These are phyloP conservation scores for Tichodroma muraria DNA, from an alignment of 2,113 vertebrate genomes.

Conservation along the genomic window DNA sequence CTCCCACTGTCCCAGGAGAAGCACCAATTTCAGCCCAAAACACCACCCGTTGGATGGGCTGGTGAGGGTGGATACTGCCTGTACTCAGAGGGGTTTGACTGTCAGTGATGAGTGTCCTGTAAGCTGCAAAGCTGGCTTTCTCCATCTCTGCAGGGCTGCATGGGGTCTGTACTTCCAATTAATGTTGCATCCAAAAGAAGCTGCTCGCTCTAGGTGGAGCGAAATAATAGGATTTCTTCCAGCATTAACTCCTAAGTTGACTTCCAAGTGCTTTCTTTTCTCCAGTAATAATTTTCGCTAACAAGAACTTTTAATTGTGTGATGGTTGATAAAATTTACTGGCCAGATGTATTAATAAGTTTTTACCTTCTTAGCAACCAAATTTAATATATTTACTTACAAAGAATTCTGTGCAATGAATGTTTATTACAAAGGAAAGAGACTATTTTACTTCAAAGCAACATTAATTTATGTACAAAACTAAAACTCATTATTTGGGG, in stretches of 20 bases:
- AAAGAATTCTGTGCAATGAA: slow-evolving; percentile 55
- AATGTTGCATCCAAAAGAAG: slow-evolving; percentile 38
- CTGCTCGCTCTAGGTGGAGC: not conserved
- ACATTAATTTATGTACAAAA: slow-evolving; percentile 60
- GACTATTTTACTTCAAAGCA: slow-evolving; percentile 60
- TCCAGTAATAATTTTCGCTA: slow-evolving; percentile 40
- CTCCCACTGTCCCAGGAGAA: not conserved
- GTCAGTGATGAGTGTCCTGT: not conserved
- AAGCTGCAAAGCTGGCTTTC: not conserved
- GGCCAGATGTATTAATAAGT: slow-evolving; percentile 39
- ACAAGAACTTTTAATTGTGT: not conserved
- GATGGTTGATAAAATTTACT: slow-evolving; percentile 18
- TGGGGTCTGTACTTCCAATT: slow-evolving; percentile 39
- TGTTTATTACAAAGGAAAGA: slow-evolving; percentile 54
- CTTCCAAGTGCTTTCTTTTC: slow-evolving; percentile 40
- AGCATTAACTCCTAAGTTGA: slow-evolving; percentile 14
- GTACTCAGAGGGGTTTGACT: not conserved
- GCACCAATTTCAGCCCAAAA: not conserved
- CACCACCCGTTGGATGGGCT: not conserved
- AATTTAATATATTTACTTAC: slow-evolving; percentile 68
- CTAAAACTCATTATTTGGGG: slow-evolving; percentile 23
- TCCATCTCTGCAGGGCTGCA: slow-evolving; percentile 6
- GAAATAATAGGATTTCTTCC: slow-evolving; percentile 12
- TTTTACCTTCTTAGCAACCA: slow-evolving; percentile 61
- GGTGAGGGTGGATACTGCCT: not conserved